Evolutionary conservation across 2,888 invertebrate genomes (phyloP).

Genomic region (Eupithecia abbreviata): DNA sequence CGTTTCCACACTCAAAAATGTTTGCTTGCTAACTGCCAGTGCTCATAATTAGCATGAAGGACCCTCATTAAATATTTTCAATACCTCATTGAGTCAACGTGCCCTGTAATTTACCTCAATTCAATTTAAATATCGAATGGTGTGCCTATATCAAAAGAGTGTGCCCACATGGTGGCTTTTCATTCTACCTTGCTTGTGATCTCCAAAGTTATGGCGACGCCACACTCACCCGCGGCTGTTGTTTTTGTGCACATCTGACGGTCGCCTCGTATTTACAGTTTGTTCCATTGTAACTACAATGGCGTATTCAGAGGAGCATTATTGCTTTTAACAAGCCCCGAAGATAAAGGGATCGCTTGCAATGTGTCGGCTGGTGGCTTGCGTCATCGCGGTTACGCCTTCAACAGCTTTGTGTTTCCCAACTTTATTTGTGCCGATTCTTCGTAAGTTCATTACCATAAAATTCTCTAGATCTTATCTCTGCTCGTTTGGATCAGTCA

Average conservation of each 20-base stretch:
- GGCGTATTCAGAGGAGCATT: constrained; percentile 46
- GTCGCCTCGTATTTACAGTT: constrained; percentile 43
- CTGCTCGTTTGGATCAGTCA: constrained; percentile 29
- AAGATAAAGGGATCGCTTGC: constrained; percentile 52
- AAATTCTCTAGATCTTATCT: constrained; percentile 38
- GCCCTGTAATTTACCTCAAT: constrained; percentile 43
- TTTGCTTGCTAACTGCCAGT: constrained; percentile 13
- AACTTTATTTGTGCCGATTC: constrained; percentile 43
- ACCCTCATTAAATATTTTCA: constrained; percentile 28
- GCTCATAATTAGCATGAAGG: constrained; percentile 8
- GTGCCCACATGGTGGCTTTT: constrained; percentile 38
- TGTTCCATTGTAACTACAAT: constrained; percentile 48
- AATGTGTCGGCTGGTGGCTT: constrained; percentile 52
- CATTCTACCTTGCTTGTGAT: constrained; percentile 26
- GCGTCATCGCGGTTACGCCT: constrained; percentile 42
- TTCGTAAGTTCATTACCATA: constrained; percentile 37
- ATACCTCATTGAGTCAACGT: constrained; percentile 40
- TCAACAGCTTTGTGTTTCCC: constrained; percentile 48
- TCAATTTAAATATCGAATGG: constrained; percentile 39
- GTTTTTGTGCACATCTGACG: constrained; percentile 60
- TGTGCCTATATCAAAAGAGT: constrained; percentile 32
- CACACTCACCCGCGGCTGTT: constrained; percentile 46
- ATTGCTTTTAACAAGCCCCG: constrained; percentile 53
- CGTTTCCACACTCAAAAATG: constrained; percentile 19
- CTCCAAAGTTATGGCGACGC: constrained; percentile 31